Percentiles rank a stretch among this genome's conserved stretches.
These are phyloP conservation scores for Samia ricini DNA, from an alignment of 1,140 invertebrate genomes.

Conservation along the genomic window DNA sequence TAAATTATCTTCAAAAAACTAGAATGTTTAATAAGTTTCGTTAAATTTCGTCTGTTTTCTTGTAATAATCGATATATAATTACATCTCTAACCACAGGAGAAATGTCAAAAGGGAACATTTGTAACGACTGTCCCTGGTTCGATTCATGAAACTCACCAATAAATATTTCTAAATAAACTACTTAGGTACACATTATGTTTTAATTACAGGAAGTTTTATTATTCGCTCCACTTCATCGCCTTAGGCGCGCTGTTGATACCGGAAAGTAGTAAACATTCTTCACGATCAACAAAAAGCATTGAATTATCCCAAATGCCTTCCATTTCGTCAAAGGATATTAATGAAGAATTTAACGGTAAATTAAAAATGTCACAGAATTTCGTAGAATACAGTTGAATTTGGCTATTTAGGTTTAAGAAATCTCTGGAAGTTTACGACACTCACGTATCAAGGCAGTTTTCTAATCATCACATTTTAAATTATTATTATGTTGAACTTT, in stretches of 20 bases:
- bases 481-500: not conserved
- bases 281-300: slow-evolving; percentile 16
- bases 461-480: not conserved
- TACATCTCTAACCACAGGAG: no score
- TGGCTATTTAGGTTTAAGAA: not conserved
- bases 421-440: not conserved
- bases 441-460: not conserved
- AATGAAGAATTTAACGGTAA: slow-evolving; percentile 48
- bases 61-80: no score
- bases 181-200: no score
- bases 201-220: slow-evolving; percentile 65
- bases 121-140: no score
- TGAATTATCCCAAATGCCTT: slow-evolving; percentile 29
- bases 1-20: no score
- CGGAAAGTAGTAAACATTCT: slow-evolving; percentile 30
- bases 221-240: slow-evolving; percentile 74
- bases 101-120: no score
- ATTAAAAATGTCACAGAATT: slow-evolving; percentile 44
- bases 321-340: slow-evolving; percentile 22
- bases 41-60: no score
- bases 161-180: not conserved
- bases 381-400: not conserved
- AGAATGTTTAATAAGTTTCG: no score
- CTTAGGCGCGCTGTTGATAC: slow-evolving; percentile 62
- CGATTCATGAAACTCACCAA: not conserved